Evolutionary conservation across 2,888 invertebrate genomes (phyloP), one percentile per base, ranked within the genome.

Genomic region (Noctua pronuba): DNA sequence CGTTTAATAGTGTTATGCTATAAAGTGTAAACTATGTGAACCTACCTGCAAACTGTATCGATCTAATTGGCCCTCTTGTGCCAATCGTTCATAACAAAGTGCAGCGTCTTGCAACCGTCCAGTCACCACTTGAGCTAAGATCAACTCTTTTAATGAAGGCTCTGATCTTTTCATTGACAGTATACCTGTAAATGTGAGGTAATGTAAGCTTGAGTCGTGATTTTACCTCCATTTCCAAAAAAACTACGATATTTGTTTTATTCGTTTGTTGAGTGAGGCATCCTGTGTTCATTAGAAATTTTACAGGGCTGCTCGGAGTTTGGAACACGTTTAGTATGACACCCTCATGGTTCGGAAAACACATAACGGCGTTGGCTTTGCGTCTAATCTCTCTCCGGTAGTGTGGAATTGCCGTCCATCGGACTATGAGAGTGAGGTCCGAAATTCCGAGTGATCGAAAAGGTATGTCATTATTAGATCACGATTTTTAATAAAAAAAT

Each of bases 31-130:
- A n/a, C n/a, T 31, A 58, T 28, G 21, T 38, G 0, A 52, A 77
- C 80, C 76, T 90, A 95, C 97, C 91, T 95, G 95, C 75, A 97
- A 92, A 83, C 95, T 95, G 69, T 97, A 94, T 41, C 94, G 94
- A 71, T 97, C 97, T 1, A 97, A 91, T 35, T 96, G 96, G 3
- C 95, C 95, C 74, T 97, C 96, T 88, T 98, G 97, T 0, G 98
- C 97, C 72, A 99, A 97, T 84, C 98, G 97, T 93, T 99, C 99
- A 92, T 99, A 99, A 91, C 99, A 99, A 3, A 98, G 97, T 1
- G 98, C 98, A 1, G 99, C 99, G 92, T 99, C 99, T 93, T 98
- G 98, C 68, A 98, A 94, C 82, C 98, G 97, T 58, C 99, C 99
- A 6, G 98, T 98, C 60, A 98, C 98, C 90, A 99, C 98, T 94